These are phyloP conservation scores for Sminthopsis crassicaudata DNA, from an alignment of 2,113 vertebrate genomes.

Conservation along the genomic window DNA sequence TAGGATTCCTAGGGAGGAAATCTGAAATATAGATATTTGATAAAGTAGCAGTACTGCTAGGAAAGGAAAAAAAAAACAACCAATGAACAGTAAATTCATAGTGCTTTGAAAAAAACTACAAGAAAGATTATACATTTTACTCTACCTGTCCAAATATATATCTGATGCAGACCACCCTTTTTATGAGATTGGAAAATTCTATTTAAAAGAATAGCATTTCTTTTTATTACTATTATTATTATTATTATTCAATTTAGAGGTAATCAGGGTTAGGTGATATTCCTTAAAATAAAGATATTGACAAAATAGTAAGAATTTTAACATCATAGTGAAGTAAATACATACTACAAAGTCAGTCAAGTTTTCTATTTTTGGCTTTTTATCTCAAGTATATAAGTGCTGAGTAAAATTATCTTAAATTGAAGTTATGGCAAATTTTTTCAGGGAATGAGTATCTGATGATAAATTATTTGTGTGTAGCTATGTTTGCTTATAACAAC, in stretches of 20 bases:
- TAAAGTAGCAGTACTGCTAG: neutral
- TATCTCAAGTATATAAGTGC: neutral
- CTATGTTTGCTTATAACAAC: neutral
- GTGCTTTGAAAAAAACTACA: conserved; percentile 16
- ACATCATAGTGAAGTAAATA: neutral
- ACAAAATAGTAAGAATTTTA: neutral
- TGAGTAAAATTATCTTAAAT: neutral
- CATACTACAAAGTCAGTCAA: neutral
- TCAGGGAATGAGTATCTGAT: neutral
- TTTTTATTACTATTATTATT: neutral
- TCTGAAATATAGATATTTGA: conserved; percentile 22
- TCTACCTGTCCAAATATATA: neutral
- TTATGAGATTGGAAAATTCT: neutral
- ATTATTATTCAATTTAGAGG: neutral
- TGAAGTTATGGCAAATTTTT: neutral
- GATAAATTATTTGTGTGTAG: neutral
- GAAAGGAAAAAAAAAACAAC: neutral
- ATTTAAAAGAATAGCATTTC: neutral
- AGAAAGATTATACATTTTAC: neutral
- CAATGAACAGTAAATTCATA: neutral
- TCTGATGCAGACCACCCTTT: neutral
- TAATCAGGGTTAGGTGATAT: neutral
- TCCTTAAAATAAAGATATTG: neutral
- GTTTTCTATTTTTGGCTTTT: neutral
- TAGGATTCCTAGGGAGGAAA: conserved; percentile 29